A percentile compares a stretch with the other conserved stretches of the same genome.
Evolutionary conservation across 2,797 vertebrate species (phyloP).

Genomic region (Holocentrus rufus): DNA sequence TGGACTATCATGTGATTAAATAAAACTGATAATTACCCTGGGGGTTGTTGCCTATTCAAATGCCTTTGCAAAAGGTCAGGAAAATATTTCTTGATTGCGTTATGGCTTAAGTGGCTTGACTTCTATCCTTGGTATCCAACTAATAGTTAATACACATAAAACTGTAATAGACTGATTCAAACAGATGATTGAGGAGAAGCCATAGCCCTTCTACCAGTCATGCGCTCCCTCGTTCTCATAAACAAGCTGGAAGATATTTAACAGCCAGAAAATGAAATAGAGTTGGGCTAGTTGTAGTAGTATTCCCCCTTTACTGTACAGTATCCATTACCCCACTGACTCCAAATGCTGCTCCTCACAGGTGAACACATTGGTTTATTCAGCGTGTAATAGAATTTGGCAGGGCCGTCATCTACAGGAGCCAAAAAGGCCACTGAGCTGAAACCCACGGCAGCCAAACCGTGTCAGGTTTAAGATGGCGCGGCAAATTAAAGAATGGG

Average conservation of each 20-base stretch:
- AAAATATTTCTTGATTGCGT: background rate
- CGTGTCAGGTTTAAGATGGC: constrained; percentile 61
- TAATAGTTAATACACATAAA: constrained; percentile 13
- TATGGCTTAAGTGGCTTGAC: background rate
- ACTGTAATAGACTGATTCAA: constrained; percentile 19
- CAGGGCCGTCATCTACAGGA: constrained; percentile 42
- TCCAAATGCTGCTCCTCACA: constrained; percentile 60
- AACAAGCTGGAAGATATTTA: constrained; percentile 39
- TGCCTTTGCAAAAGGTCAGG: constrained; percentile 7
- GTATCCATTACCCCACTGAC: constrained; percentile 63
- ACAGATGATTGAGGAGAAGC: background rate
- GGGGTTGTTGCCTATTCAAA: background rate
- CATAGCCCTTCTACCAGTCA: background rate
- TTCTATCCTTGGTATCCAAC: background rate
- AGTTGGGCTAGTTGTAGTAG: constrained; percentile 28
- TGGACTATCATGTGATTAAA: no score
- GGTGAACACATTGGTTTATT: constrained; percentile 71
- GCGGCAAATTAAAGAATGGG: constrained; percentile 57
- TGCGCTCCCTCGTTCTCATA: background rate
- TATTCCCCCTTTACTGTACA: constrained; percentile 47
- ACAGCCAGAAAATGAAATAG: constrained; percentile 23
- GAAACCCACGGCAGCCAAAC: constrained; percentile 56
- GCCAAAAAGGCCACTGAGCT: constrained; percentile 68
- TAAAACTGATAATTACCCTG: no score
- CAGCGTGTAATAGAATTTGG: constrained; percentile 73